A percentile compares a stretch with the other conserved stretches of the same genome.
Conservation (phyloP, 2,888 invertebrate genomes). For the Eupithecia subumbrata region DNA sequence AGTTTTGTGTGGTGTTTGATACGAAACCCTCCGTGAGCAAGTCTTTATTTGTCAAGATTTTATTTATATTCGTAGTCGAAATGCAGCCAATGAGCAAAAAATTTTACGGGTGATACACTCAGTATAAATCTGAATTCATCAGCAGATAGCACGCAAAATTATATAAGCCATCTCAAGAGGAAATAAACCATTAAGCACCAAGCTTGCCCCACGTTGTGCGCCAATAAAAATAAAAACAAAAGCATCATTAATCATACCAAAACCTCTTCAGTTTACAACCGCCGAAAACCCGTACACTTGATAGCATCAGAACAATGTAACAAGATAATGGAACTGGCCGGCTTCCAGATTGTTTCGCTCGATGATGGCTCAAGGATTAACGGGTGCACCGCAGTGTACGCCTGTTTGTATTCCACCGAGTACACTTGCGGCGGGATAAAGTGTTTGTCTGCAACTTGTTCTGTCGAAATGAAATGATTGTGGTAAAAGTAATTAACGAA, state of each 20-base stretch:
- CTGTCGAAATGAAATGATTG: slow-evolving; percentile 6
- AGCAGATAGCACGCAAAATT: neutral
- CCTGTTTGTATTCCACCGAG: slow-evolving; percentile 27
- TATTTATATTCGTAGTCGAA: no score
- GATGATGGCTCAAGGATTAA: slow-evolving; percentile 71
- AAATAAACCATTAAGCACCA: slow-evolving; percentile 2
- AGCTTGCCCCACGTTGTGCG: slow-evolving; percentile 12
- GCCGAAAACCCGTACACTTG: slow-evolving; percentile 40
- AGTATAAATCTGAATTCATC: no score
- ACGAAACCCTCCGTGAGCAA: no score
- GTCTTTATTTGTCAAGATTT: no score
- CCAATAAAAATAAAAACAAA: slow-evolving; percentile 11
- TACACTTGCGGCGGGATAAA: slow-evolving; percentile 32
- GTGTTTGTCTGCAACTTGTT: slow-evolving; percentile 26
- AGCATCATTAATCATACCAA: slow-evolving; percentile 1
- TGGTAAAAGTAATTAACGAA: neutral
- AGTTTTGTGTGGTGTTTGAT: no score
- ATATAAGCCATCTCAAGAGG: neutral
- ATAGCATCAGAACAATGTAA: slow-evolving; percentile 45
- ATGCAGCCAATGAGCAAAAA: no score
- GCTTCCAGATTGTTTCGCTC: slow-evolving; percentile 66
- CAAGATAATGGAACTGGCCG: slow-evolving; percentile 71
- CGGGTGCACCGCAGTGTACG: slow-evolving; percentile 54
- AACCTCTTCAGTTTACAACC: slow-evolving; percentile 16
- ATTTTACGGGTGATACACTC: no score